Evolutionary conservation across 2,797 vertebrate genomes (phyloP).

Genomic region (Enoplosus armatus): DNA sequence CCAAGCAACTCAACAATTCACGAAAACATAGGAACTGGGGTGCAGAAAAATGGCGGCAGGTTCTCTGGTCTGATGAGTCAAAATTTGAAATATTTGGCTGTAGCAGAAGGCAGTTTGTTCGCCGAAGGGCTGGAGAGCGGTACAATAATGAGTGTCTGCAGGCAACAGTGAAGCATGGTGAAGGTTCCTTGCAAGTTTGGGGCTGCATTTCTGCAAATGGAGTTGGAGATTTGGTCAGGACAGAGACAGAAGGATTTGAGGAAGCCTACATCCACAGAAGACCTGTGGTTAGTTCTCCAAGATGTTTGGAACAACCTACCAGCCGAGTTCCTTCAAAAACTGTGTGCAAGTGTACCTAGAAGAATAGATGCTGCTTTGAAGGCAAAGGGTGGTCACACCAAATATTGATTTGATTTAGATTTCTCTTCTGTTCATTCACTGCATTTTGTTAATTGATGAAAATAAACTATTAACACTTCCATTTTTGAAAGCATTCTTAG

Average conservation of each 20-base stretch:
- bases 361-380: conserved; percentile 26
- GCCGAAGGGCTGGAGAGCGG: too few relatives aligned
- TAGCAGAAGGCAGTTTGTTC: conserved; percentile 59
- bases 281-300: not conserved
- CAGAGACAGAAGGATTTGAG: not conserved
- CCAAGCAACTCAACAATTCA: conserved; percentile 48
- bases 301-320: conserved; percentile 7
- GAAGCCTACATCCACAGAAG: not conserved
- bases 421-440: not conserved
- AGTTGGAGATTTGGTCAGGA: too few relatives aligned
- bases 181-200: too few relatives aligned
- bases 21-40: conserved; percentile 40
- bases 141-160: too few relatives aligned
- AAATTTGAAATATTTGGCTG: conserved; percentile 57
- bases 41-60: conserved; percentile 34
- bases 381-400: conserved; percentile 35
- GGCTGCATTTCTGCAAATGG: too few relatives aligned
- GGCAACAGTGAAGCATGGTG: too few relatives aligned
- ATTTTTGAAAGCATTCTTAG: conserved; percentile 1
- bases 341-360: conserved; percentile 19
- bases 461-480: not conserved
- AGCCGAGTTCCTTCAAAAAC: conserved; percentile 20
- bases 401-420: conserved; percentile 33
- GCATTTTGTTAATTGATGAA: not conserved
- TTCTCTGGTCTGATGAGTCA: conserved; percentile 51